Base-by-base conservation (phyloP, 2,797 vertebrate genomes). In the Halcyon badia region DNA sequence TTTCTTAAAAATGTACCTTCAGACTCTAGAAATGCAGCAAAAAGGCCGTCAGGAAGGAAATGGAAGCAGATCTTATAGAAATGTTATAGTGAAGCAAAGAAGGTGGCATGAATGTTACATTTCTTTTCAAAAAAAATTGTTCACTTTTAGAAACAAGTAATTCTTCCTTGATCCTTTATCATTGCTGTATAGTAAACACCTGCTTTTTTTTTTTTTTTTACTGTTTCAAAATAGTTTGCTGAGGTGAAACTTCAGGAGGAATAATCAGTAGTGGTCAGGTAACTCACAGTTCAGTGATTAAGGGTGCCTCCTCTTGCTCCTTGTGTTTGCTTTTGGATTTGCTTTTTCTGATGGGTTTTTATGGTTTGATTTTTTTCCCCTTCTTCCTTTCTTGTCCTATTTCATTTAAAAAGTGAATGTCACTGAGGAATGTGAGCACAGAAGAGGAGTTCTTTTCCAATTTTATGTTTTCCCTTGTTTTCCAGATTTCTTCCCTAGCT, bases 41-140 rank as follows among this genome's bases (percentile, higher is more conserved):
- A 48, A 75, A 48, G 5, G 10, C 19, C 73, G 14, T 6, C 2
- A 44, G 19, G 30, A 87, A 42, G 18, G 12, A 81, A 54, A 7
- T 52, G 17, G 24, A 57, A 41, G 51, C 65, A 39, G 33, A 3
- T 54, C 11, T 79, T 68, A 9, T 46, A 70, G 24, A 70, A 51
- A 76, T 39, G 6, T 37, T 66, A 15, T 5, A 57, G 2, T 14
- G 33, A 83, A 91, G 15, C 5, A 48, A 68, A 66, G 20, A 83
- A 14, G 2, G 11, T 2, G 2, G 1, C 4, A 33, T 15, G 8
- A 42, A n/a, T 31, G 10, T 39, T 73, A 52, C 13, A 41, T 37
- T 76, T 78, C 11, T 52, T 75, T 28, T 26, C 19, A 44, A 44
- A 44, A 44, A 44, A 44, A 44, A 44, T 21, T 30, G 7, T 11